Evolutionary conservation across 2,888 invertebrate species (phyloP).

Genomic region (Punctoribates punctum): DNA sequence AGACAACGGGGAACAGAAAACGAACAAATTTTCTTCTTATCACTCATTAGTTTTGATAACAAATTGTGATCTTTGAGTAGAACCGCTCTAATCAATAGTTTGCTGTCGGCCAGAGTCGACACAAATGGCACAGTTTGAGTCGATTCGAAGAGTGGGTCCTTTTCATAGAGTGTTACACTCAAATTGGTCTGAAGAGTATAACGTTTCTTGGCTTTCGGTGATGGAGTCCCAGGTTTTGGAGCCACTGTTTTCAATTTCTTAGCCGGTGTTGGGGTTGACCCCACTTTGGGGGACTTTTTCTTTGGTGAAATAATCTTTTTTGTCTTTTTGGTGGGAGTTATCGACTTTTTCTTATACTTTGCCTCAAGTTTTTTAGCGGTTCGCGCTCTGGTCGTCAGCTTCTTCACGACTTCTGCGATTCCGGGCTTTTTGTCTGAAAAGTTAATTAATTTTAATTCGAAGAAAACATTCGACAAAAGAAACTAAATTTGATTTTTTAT

Average conservation of each 20-base stretch:
- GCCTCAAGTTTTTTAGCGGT: constrained; percentile 1
- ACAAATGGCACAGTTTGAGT: constrained; percentile 53
- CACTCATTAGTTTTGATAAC: constrained; percentile 53
- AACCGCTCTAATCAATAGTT: constrained; percentile 56
- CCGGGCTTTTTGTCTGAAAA: constrained; percentile 27
- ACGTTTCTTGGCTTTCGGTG: constrained; percentile 1
- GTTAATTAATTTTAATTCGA: too few relatives aligned
- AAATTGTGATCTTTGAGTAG: constrained; percentile 53
- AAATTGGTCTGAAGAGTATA: not conserved
- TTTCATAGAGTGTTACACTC: constrained; percentile 26
- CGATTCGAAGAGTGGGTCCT: constrained; percentile 36
- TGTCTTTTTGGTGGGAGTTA: not conserved
- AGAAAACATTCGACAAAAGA: not conserved
- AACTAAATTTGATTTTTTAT: not conserved
- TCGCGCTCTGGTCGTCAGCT: constrained; percentile 3
- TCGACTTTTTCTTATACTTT: not conserved
- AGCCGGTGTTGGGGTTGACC: too few relatives aligned
- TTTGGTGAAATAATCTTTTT: constrained; percentile 30
- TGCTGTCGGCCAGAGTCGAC: constrained; percentile 54
- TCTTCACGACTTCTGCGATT: constrained; percentile 19
- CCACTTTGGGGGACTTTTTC: not conserved
- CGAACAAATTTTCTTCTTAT: constrained; percentile 52
- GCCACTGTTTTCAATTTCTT: not conserved
- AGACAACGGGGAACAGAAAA: constrained; percentile 51
- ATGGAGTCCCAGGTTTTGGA: not conserved